phyloP scores from a whole-genome alignment of 2,888 invertebrate species.

The Eupsilia transversa region DNA sequence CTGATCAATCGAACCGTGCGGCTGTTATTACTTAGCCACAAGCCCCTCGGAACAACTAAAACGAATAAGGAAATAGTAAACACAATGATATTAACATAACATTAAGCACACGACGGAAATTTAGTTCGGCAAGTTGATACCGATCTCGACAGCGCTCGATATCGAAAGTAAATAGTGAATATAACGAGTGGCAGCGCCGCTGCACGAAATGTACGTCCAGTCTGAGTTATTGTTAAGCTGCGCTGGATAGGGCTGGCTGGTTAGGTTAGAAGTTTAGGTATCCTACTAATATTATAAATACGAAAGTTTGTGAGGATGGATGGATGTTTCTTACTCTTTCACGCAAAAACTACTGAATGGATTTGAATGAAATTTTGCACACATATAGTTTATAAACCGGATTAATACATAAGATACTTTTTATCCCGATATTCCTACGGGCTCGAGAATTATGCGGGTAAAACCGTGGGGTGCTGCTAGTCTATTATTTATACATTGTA shows the following conservation, averaged over 20 bases:
- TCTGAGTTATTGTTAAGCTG: conserved; percentile 54
- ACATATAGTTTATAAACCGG: too few relatives aligned
- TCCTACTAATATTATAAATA: too few relatives aligned
- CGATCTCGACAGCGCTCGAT: conserved; percentile 61
- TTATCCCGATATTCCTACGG: too few relatives aligned
- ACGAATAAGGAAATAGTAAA: conserved; percentile 27
- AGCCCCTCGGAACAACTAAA: not conserved
- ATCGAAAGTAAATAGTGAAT: conserved; percentile 64
- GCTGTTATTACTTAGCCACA: not conserved
- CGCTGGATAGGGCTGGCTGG: conserved; percentile 51
- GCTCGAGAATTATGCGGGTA: too few relatives aligned
- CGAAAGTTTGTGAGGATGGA: too few relatives aligned
- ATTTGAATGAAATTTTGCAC: too few relatives aligned
- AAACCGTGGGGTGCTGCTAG: too few relatives aligned
- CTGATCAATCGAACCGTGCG: not conserved
- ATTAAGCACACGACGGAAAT: conserved; percentile 62
- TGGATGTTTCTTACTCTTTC: too few relatives aligned
- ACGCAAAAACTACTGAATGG: too few relatives aligned
- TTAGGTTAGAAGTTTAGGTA: not conserved
- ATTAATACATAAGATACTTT: too few relatives aligned
- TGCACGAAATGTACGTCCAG: conserved; percentile 50
- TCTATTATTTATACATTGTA: too few relatives aligned
- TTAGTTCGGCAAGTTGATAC: conserved; percentile 51
- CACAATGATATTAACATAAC: conserved; percentile 48
- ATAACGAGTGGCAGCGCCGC: conserved; percentile 50